Evolutionary conservation across 2,113 vertebrate genomes (phyloP).

Genomic region (Butorides virescens): DNA sequence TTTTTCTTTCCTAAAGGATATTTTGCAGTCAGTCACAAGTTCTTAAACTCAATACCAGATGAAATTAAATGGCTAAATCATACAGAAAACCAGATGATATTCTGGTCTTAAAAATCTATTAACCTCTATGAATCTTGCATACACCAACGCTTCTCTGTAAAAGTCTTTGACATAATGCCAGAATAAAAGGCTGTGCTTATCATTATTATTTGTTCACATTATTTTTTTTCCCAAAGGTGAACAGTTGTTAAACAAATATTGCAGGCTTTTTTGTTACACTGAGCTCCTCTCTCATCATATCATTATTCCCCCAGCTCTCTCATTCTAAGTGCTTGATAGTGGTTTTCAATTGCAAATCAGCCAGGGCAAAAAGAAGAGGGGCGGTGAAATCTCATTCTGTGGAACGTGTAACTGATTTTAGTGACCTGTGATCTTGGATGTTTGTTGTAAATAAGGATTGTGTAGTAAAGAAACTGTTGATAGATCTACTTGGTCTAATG

Average conservation of each 20-base stretch:
- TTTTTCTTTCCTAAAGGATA: background rate
- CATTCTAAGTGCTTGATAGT: background rate
- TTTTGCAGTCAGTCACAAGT: background rate
- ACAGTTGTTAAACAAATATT: background rate
- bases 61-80: background rate
- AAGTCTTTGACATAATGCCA: background rate
- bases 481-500: background rate
- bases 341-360: background rate
- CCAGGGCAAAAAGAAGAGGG: background rate
- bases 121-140: slow-evolving; percentile 2
- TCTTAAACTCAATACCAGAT: background rate
- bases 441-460: background rate
- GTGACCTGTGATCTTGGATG: background rate
- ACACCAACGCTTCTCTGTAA: background rate
- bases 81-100: background rate
- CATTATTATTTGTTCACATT: background rate
- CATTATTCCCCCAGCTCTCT: background rate
- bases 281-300: background rate
- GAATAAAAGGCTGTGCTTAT: background rate
- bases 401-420: background rate
- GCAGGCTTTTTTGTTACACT: background rate
- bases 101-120: slow-evolving; percentile 1
- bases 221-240: background rate
- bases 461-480: background rate
- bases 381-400: background rate